These are phyloP conservation scores for Cyanistes caeruleus DNA, from an alignment of 2,113 vertebrate species.

Conservation along the genomic window DNA sequence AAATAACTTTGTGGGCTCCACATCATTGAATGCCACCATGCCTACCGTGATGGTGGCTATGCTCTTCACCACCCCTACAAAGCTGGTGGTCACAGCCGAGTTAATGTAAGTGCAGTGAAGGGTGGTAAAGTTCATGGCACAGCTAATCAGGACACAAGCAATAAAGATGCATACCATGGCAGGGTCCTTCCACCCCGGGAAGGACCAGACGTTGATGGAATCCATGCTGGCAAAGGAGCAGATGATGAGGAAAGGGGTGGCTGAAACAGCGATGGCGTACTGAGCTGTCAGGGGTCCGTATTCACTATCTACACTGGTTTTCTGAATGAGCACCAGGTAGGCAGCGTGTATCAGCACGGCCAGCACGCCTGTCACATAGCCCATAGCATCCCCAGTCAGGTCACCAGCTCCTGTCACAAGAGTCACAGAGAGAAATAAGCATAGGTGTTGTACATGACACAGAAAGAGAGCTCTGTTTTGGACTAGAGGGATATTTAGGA, in stretches of 20 bases:
- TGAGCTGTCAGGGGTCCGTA: constrained; percentile 94
- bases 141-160: constrained; percentile 88
- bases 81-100: constrained; percentile 98
- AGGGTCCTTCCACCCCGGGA: constrained; percentile 89
- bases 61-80: constrained; percentile 98
- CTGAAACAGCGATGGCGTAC: constrained; percentile 91
- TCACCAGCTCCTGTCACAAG: constrained; percentile 89
- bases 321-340: constrained; percentile 97
- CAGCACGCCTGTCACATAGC: constrained; percentile 91
- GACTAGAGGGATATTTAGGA: not conserved
- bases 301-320: constrained; percentile 87
- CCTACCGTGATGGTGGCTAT: constrained; percentile 96
- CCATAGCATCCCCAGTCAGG: constrained; percentile 89
- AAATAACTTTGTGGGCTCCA: constrained; percentile 90
- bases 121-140: constrained; percentile 99
- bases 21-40: constrained; percentile 94
- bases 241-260: constrained; percentile 88
- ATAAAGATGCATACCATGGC: constrained; percentile 86
- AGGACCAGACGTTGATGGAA: constrained; percentile 89
- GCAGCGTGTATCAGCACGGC: constrained; percentile 93
- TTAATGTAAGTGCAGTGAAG: constrained; percentile 98
- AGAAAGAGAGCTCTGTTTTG: not conserved
- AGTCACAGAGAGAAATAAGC: constrained; percentile 2
- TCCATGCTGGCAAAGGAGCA: constrained; percentile 91
- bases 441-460: not conserved